Evolutionary conservation across 2,888 invertebrate species (phyloP).

Genomic region (Fissipunctia ypsillon): DNA sequence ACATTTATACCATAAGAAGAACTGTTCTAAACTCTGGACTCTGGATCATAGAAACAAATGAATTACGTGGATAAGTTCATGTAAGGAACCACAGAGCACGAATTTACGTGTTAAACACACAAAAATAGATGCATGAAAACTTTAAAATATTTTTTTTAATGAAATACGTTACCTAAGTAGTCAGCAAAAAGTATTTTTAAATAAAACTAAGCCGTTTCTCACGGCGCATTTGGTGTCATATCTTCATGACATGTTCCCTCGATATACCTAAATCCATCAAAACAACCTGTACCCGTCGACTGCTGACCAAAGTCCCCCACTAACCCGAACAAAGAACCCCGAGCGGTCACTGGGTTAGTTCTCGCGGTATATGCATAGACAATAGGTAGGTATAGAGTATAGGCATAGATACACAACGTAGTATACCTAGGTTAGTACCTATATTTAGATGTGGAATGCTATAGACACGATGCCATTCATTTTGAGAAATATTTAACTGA

Average conservation of each 20-base stretch:
- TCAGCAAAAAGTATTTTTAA: no score
- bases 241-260: no score
- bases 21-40: neutral
- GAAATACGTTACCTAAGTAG: no score
- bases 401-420: neutral
- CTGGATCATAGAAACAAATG: neutral
- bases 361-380: conserved; percentile 9
- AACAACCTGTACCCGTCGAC: conserved; percentile 5
- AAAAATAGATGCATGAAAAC: no score
- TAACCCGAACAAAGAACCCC: conserved; percentile 33
- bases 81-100: neutral
- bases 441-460: neutral
- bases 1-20: neutral
- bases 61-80: neutral
- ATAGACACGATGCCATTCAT: neutral
- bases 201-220: no score
- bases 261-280: conserved; percentile 28
- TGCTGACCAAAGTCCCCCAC: conserved; percentile 37
- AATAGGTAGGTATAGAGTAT: neutral
- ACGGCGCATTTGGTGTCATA: neutral
- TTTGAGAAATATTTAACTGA: neutral
- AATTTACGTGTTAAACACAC: neutral
- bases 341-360: conserved; percentile 50
- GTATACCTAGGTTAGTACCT: neutral
- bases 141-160: no score